Evolutionary conservation across 2,797 vertebrate species (phyloP), one percentile per base, ranked within the genome.

Genomic region (Fundulus diaphanus): DNA sequence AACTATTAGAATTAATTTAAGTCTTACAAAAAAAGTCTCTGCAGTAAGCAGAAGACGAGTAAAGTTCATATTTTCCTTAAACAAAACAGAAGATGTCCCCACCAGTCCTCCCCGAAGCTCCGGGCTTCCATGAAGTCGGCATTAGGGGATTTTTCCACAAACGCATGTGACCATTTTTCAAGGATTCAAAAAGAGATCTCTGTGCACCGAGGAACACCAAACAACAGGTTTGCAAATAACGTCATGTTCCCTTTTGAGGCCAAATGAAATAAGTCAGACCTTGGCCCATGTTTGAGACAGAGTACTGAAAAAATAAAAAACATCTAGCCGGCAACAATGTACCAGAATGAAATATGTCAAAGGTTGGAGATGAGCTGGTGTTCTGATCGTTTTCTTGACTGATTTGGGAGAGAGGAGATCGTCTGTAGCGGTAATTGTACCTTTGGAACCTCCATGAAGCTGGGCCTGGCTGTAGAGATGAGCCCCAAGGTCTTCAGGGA

Each of bases 371-470:
- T 27, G 29, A 15, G 16, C 15, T 57, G 35, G 2, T 65, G 59
- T 24, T 9, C 40, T 22, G n/a, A 61, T 63, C 22, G 59, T 9
- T 44, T 72, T 18, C 2, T 7, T 74, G 54, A 33, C 24, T 77
- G 74, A 79, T 59, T n/a, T 12, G 44, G 13, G 68, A 56, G 7
- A 72, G 68, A 42, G 11, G 52, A 82, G 7, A 65, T 22, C 7
- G 13, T 0, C 40, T n/a, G 67, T n/a, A 3, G 2, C n/a, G 51
- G 24, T 77, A 22, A 15, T 68, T 48, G 59, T 97, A 99, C 98
- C 97, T 99, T 99, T 87, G 97, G 97, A 91, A 99, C 96, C 94
- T 99, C 98, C 98, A 99, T 98, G 94, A 99, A 99, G 90, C 98
- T 99, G 84, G 98, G 98, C 70, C 97, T 96, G 78, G 98, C 98